A percentile compares a stretch with the other conserved stretches of the same genome.
Conservation (phyloP, 2,797 vertebrate genomes). For the Agapornis canus region DNA sequence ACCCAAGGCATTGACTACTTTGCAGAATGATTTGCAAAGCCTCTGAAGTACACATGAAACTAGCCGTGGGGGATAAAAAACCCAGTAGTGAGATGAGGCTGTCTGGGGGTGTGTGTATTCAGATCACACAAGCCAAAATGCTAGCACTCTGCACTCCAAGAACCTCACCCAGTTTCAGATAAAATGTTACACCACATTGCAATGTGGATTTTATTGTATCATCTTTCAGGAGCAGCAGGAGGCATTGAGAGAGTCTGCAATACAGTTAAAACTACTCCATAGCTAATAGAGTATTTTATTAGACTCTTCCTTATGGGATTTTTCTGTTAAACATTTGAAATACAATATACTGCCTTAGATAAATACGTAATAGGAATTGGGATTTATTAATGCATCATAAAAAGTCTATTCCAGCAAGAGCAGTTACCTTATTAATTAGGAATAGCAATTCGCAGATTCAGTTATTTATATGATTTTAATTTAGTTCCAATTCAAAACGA, state of each 20-base stretch:
- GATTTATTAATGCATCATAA: neutral
- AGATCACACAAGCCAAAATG: neutral
- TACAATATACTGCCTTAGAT: conserved; percentile 9
- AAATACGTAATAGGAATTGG: neutral
- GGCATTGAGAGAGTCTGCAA: neutral
- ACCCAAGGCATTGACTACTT: neutral
- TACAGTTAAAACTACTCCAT: neutral
- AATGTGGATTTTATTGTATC: neutral
- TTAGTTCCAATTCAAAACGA: conserved; percentile 25
- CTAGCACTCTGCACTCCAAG: neutral
- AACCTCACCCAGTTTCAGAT: neutral
- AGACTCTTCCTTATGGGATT: neutral
- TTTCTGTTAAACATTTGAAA: conserved; percentile 19
- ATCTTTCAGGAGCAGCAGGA: neutral
- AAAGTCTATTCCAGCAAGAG: conserved; percentile 24
- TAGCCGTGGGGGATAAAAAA: neutral
- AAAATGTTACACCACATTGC: neutral
- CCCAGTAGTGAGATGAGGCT: neutral
- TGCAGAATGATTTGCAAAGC: neutral
- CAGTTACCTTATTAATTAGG: conserved; percentile 10
- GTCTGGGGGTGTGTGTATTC: neutral
- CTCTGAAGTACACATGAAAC: neutral
- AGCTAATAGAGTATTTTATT: neutral
- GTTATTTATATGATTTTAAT: conserved; percentile 59
- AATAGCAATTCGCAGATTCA: conserved; percentile 9